A percentile compares a stretch with the other conserved stretches of the same genome.
phyloP scores from a whole-genome alignment of 1,140 invertebrate genomes.

The Drosophila dunni region DNA sequence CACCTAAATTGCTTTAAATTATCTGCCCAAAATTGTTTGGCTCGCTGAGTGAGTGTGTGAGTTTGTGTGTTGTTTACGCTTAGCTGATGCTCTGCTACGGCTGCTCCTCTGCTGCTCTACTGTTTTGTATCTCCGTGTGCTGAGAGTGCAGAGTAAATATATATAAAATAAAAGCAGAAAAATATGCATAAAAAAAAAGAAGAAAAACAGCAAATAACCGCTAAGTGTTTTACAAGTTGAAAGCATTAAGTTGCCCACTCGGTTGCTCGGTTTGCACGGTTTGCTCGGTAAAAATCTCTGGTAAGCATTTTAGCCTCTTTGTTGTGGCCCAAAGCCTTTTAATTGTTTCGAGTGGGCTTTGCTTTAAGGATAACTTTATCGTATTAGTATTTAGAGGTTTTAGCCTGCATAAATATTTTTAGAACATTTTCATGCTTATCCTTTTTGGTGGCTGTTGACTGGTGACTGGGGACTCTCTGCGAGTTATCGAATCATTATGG shows the following conservation, averaged over 20 bases:
- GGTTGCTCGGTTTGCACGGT: constrained; percentile 17
- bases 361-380: constrained; percentile 28
- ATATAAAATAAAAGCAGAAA: constrained; percentile 15
- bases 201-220: constrained; percentile 72
- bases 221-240: constrained; percentile 80
- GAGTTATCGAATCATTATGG: constrained; percentile 1
- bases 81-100: constrained; percentile 9
- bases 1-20: constrained; percentile 80
- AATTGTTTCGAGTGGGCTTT: constrained; percentile 38
- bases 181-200: constrained; percentile 10
- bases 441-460: not conserved
- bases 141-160: constrained; percentile 17
- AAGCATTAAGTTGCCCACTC: constrained; percentile 71
- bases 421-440: constrained; percentile 1
- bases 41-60: constrained; percentile 30
- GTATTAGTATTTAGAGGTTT: constrained; percentile 10
- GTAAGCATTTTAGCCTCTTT: constrained; percentile 53
- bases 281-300: constrained; percentile 50
- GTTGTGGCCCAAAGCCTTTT: constrained; percentile 31
- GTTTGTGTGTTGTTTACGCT: constrained; percentile 24
- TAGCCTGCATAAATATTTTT: not conserved
- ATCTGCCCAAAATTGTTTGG: constrained; percentile 67
- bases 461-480: not conserved
- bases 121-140: not conserved
- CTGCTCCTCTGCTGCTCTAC: not conserved